Evolutionary conservation across 2,797 vertebrate species (phyloP).

Genomic region (Poeciliopsis gracilis): DNA sequence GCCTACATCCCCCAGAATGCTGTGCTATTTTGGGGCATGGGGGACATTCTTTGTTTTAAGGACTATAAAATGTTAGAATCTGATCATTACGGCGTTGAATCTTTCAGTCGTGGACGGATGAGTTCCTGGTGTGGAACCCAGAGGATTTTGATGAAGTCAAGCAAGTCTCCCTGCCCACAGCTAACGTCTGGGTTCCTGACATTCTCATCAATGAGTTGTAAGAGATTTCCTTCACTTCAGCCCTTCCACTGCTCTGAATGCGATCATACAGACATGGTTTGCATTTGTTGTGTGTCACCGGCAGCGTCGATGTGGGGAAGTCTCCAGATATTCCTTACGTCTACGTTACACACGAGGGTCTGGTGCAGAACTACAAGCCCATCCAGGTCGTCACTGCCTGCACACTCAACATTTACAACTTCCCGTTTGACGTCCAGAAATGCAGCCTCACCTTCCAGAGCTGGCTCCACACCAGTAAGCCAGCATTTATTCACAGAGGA

Average conservation of each 20-base stretch:
- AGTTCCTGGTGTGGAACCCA: constrained; percentile 93
- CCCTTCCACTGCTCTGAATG: background rate
- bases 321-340: constrained; percentile 95
- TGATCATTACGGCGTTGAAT: background rate
- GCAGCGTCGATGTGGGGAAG: constrained; percentile 95
- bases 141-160: constrained; percentile 89
- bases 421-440: constrained; percentile 97
- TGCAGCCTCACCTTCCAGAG: constrained; percentile 98
- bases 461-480: constrained; percentile 95
- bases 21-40: no score
- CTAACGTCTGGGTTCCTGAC: constrained; percentile 95
- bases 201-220: constrained; percentile 99
- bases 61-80: background rate
- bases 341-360: constrained; percentile 86
- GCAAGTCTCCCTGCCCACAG: constrained; percentile 88
- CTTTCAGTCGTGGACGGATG: constrained; percentile 89
- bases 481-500: background rate
- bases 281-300: constrained; percentile 9
- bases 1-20: no score
- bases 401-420: constrained; percentile 98
- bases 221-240: constrained; percentile 61
- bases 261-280: background rate
- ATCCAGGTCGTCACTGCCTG: constrained; percentile 97
- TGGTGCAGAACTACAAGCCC: constrained; percentile 95
- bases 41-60: no score